Evolutionary conservation across 2,113 vertebrate species (phyloP).

Genomic region (Vicugna pacos): DNA sequence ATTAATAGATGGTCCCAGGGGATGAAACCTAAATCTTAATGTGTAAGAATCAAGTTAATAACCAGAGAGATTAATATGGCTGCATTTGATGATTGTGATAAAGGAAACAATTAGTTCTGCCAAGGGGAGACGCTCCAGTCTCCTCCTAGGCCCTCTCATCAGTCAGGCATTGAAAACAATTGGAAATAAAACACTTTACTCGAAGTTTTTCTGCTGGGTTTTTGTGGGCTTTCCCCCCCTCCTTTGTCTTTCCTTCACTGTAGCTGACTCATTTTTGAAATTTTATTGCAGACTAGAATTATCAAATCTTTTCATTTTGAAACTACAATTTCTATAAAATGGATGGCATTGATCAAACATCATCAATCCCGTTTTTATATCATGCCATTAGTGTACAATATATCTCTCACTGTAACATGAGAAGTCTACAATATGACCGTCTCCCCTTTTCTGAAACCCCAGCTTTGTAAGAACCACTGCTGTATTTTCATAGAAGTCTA

Average conservation of each 20-base stretch:
- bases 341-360: slow-evolving; percentile 57
- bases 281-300: slow-evolving; percentile 81
- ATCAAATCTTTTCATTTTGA: slow-evolving; percentile 71
- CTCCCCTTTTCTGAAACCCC: not conserved
- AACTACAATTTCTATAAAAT: slow-evolving; percentile 71
- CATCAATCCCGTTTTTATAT: slow-evolving; percentile 1
- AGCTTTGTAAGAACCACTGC: not conserved
- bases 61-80: slow-evolving; percentile 92
- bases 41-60: slow-evolving; percentile 93
- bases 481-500: not conserved
- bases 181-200: slow-evolving; percentile 85
- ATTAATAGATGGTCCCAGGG: slow-evolving; percentile 91
- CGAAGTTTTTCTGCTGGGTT: slow-evolving; percentile 63
- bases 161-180: slow-evolving; percentile 86
- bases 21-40: slow-evolving; percentile 93
- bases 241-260: slow-evolving; percentile 85
- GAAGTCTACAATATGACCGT: not conserved
- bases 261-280: slow-evolving; percentile 86
- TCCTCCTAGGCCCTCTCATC: slow-evolving; percentile 87
- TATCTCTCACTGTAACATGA: not conserved
- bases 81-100: slow-evolving; percentile 92
- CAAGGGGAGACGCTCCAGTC: slow-evolving; percentile 89
- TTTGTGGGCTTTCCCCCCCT: not conserved
- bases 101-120: slow-evolving; percentile 91
- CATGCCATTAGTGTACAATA: not conserved